phyloP scores from a whole-genome alignment of 2,888 invertebrate genomes.

The Tipula vernalis region DNA sequence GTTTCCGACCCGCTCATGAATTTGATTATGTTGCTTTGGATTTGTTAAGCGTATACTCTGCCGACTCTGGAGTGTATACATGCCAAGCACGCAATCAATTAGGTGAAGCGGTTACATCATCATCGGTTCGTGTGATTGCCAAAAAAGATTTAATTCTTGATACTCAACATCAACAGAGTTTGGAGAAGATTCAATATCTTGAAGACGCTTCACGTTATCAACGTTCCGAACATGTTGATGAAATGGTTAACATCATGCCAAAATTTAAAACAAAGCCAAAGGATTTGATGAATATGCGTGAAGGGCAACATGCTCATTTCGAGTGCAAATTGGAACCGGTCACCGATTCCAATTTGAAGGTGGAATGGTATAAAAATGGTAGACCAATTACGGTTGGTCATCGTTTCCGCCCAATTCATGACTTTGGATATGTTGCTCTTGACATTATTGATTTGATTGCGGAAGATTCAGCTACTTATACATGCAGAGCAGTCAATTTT shows the following conservation, averaged over 20 bases:
- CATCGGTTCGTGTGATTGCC: slow-evolving; percentile 77
- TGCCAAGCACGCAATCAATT: slow-evolving; percentile 89
- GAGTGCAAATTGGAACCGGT: slow-evolving; percentile 96
- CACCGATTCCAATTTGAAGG: slow-evolving; percentile 89
- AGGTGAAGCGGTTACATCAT: slow-evolving; percentile 89
- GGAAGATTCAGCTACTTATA: slow-evolving; percentile 90
- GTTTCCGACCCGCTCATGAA: slow-evolving; percentile 92
- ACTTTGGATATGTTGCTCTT: slow-evolving; percentile 96
- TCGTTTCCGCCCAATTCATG: slow-evolving; percentile 91
- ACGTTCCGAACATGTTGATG: slow-evolving; percentile 67
- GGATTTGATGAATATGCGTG: slow-evolving; percentile 69
- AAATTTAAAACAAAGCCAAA: slow-evolving; percentile 79
- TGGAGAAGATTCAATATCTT: slow-evolving; percentile 83
- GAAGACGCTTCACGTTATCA: slow-evolving; percentile 80
- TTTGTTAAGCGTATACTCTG: slow-evolving; percentile 90
- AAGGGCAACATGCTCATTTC: slow-evolving; percentile 90
- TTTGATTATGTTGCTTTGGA: slow-evolving; percentile 96
- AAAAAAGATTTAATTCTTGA: slow-evolving; percentile 80
- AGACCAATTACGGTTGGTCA: slow-evolving; percentile 88
- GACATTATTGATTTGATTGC: slow-evolving; percentile 93
- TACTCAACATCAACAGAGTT: slow-evolving; percentile 78
- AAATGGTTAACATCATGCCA: slow-evolving; percentile 70
- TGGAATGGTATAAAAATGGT: slow-evolving; percentile 95
- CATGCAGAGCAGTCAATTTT: slow-evolving; percentile 82
- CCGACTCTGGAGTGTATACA: slow-evolving; percentile 92